Percentiles rank a stretch among this genome's conserved stretches.
Conservation (phyloP, 2,797 vertebrate species). For the Enteromius thamalakanensis region DNA sequence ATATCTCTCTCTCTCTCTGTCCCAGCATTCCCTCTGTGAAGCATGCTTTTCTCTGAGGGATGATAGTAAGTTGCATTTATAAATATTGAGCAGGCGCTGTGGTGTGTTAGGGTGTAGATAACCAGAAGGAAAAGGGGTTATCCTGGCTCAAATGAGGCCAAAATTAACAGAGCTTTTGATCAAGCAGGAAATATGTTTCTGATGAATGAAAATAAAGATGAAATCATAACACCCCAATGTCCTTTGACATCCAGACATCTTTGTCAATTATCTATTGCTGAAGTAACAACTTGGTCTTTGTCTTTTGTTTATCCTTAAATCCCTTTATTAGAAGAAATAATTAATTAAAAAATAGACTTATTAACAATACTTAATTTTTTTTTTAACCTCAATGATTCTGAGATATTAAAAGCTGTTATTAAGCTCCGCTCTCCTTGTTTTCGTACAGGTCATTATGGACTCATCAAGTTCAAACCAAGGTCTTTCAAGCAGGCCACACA, state of each 20-base stretch:
- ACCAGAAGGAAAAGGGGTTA: slow-evolving; percentile 44
- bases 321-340: not conserved
- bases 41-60: slow-evolving; percentile 57
- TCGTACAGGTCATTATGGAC: not conserved
- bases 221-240: not conserved
- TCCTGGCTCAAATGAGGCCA: slow-evolving; percentile 9
- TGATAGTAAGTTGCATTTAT: slow-evolving; percentile 39
- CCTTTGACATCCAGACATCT: not conserved
- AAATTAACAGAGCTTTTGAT: slow-evolving; percentile 34
- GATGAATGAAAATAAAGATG: slow-evolving; percentile 27
- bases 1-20: slow-evolving; percentile 33
- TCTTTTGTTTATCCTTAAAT: not conserved
- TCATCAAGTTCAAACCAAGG: slow-evolving; percentile 15
- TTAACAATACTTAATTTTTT: not conserved
- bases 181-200: slow-evolving; percentile 51
- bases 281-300: not conserved
- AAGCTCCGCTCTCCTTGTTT: not conserved
- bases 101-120: slow-evolving; percentile 51
- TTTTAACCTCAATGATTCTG: not conserved
- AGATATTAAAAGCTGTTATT: not conserved
- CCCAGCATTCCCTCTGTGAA: slow-evolving; percentile 68
- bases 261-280: not conserved
- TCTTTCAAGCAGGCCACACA: slow-evolving; percentile 29
- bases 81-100: slow-evolving; percentile 28
- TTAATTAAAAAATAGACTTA: not conserved